phyloP scores from a whole-genome alignment of 2,113 vertebrate species.

The Muntiacus muntjak region DNA sequence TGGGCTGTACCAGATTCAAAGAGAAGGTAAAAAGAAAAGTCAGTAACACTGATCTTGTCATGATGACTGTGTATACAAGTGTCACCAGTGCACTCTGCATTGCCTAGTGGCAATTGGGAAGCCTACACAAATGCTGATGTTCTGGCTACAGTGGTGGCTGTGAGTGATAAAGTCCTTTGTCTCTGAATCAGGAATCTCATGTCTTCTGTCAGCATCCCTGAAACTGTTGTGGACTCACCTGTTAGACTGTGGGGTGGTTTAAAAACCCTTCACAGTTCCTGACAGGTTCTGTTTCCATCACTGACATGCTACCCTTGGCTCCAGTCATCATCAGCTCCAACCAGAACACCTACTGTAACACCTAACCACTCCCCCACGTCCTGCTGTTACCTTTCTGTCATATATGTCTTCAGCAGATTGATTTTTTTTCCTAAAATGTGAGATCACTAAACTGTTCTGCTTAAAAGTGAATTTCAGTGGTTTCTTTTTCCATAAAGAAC shows the following conservation, averaged over 20 bases:
- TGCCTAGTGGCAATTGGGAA: neutral
- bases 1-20: neutral
- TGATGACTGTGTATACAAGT: neutral
- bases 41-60: neutral
- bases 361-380: neutral
- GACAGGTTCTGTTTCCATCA: neutral
- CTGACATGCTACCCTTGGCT: neutral
- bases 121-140: neutral
- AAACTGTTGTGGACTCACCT: neutral
- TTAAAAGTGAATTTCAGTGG: neutral
- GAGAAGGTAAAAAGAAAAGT: neutral
- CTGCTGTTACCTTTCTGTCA: neutral
- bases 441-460: neutral
- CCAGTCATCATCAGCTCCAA: neutral
- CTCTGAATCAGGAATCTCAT: neutral
- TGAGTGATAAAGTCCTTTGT: neutral
- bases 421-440: neutral
- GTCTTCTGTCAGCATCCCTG: neutral
- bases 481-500: neutral
- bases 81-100: neutral
- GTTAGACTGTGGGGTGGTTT: neutral
- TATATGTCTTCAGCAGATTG: neutral
- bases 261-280: neutral
- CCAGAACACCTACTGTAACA: neutral
- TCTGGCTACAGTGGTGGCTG: neutral